Conservation (phyloP, 2,113 vertebrate genomes). For the Falcunculus frontatus region DNA sequence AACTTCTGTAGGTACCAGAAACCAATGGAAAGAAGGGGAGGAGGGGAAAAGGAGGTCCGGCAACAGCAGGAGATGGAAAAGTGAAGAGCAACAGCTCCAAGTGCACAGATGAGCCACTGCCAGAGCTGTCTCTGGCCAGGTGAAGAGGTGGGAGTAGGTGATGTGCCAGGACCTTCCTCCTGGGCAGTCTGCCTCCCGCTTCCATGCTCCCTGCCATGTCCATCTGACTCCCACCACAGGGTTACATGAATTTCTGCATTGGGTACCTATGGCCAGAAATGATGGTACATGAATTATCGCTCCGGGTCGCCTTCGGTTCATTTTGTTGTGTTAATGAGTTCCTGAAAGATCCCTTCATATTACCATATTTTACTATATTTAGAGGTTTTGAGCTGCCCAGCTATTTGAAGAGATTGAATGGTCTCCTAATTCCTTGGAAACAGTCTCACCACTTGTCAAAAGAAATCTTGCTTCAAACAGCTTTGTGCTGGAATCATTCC, state of each 20-base stretch:
- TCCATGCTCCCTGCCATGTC: not conserved
- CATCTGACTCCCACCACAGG: not conserved
- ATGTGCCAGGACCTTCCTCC: not conserved
- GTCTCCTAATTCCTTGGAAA: not conserved
- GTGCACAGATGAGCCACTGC: constrained; percentile 22
- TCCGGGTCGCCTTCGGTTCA: not conserved
- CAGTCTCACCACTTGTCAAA: not conserved
- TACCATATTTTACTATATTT: not conserved
- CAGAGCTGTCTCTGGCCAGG: not conserved
- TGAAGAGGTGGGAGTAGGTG: not conserved
- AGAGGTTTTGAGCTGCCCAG: not conserved
- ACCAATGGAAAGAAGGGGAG: not conserved
- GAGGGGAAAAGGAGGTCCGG: not conserved
- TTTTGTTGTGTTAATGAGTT: not conserved
- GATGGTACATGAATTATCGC: not conserved
- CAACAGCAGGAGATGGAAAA: not conserved
- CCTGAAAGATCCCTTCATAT: not conserved
- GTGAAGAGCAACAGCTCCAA: not conserved
- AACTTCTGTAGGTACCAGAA: not conserved
- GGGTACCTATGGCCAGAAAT: not conserved
- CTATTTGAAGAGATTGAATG: not conserved
- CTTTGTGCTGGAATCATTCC: not conserved
- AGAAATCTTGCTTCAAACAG: not conserved
- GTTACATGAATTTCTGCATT: not conserved
- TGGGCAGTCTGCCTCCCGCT: not conserved